Conservation (phyloP, 2,113 vertebrate species). For the Canis aureus region DNA sequence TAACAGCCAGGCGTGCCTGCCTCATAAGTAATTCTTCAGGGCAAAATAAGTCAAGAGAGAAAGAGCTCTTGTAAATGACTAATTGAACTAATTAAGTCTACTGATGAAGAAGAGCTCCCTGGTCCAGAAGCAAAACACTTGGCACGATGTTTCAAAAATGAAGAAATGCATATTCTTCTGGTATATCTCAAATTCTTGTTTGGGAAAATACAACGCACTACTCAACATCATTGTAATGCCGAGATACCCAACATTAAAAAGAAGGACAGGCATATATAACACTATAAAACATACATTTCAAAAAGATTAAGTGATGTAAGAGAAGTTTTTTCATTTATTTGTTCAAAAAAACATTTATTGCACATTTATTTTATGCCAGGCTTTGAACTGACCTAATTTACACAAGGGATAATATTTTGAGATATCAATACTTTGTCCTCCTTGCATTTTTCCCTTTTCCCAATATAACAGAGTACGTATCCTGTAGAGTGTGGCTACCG, state of each 20-base stretch:
- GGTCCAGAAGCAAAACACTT: neutral
- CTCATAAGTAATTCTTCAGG: neutral
- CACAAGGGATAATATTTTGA: neutral
- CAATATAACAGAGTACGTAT: neutral
- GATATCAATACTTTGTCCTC: neutral
- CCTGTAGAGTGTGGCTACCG: accelerated
- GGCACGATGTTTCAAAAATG: neutral
- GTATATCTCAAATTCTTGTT: neutral
- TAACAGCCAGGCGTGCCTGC: neutral
- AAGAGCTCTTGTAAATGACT: neutral
- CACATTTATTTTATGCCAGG: neutral
- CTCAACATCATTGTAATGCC: slow-evolving; percentile 2
- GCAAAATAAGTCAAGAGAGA: neutral
- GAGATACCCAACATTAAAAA: slow-evolving; percentile 38
- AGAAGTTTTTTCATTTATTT: neutral
- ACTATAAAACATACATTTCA: neutral
- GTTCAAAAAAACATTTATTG: neutral
- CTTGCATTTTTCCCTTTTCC: neutral
- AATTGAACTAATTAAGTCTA: slow-evolving; percentile 9
- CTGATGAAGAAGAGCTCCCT: neutral
- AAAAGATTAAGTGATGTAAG: neutral
- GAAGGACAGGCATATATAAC: neutral
- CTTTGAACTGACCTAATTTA: neutral
- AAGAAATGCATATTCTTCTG: neutral
- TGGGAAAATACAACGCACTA: neutral